Evolutionary conservation across 2,113 vertebrate species (phyloP).

Genomic region (Sceloporus undulatus): DNA sequence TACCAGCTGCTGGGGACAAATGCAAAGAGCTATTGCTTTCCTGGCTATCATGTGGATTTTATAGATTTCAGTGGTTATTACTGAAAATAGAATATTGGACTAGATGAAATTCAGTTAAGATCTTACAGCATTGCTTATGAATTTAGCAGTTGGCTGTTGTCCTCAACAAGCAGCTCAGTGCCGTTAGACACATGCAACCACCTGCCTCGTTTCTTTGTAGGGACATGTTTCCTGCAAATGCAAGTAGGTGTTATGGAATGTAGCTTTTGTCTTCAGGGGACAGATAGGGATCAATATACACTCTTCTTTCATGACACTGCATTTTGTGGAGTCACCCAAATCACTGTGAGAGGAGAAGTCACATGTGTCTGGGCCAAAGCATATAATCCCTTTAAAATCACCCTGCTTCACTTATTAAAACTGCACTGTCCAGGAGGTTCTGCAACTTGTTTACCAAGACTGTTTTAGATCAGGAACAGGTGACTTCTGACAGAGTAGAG

Average conservation of each 20-base stretch:
- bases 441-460: neutral
- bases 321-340: neutral
- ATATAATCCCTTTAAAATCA: neutral
- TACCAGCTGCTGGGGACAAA: neutral
- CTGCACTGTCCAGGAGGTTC: neutral
- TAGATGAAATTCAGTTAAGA: neutral
- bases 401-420: neutral
- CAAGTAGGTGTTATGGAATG: conserved; percentile 6
- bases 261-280: neutral
- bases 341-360: neutral
- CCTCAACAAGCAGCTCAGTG: neutral
- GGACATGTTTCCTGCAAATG: neutral
- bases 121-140: neutral
- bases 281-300: neutral
- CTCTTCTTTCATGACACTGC: neutral
- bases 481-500: neutral
- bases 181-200: neutral
- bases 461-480: neutral
- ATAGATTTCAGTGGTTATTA: neutral
- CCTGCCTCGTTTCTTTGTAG: neutral
- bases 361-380: neutral
- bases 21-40: neutral
- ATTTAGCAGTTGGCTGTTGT: neutral
- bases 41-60: neutral
- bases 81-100: too few species aligned